Conservation (phyloP, 1,140 invertebrate species). For the Macrostomum lignano region DNA sequence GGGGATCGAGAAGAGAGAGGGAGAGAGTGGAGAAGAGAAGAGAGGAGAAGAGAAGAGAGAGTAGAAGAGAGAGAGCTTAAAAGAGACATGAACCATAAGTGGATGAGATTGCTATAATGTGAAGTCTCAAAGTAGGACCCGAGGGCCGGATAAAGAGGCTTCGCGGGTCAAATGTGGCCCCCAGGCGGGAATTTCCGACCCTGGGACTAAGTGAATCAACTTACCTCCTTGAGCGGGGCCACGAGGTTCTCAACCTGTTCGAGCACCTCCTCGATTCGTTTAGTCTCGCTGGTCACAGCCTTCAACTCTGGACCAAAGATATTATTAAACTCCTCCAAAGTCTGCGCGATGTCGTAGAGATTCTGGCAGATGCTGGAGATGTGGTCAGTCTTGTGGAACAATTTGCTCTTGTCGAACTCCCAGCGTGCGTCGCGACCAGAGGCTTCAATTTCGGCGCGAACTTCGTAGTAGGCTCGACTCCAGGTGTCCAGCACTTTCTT, state of each 20-base stretch:
- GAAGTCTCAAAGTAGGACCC: no score
- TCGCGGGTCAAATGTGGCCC: no score
- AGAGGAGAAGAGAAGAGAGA: no score
- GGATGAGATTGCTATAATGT: no score
- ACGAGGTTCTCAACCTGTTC: slow-evolving; percentile 41
- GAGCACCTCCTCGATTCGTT: slow-evolving; percentile 48
- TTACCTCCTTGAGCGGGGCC: slow-evolving; percentile 36
- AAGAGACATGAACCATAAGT: no score
- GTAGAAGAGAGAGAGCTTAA: no score
- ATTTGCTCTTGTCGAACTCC: slow-evolving; percentile 52
- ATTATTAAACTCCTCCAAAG: slow-evolving; percentile 54
- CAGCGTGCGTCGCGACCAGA: slow-evolving; percentile 49
- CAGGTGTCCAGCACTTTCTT: slow-evolving; percentile 40
- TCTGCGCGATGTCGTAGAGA: slow-evolving; percentile 40
- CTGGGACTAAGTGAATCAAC: not conserved
- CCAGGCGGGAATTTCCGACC: no score
- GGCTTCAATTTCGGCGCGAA: slow-evolving; percentile 45
- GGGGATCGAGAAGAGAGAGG: no score
- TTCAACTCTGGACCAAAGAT: slow-evolving; percentile 57
- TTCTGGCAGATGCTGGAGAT: slow-evolving; percentile 45
- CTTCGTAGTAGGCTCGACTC: slow-evolving; percentile 37
- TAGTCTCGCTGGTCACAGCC: slow-evolving; percentile 49
- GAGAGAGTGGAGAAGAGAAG: no score
- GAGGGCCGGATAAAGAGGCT: no score
- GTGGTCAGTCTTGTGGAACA: slow-evolving; percentile 55